These are phyloP conservation scores for Melanerpes formicivorus DNA, from an alignment of 2,113 vertebrate species.

Conservation along the genomic window DNA sequence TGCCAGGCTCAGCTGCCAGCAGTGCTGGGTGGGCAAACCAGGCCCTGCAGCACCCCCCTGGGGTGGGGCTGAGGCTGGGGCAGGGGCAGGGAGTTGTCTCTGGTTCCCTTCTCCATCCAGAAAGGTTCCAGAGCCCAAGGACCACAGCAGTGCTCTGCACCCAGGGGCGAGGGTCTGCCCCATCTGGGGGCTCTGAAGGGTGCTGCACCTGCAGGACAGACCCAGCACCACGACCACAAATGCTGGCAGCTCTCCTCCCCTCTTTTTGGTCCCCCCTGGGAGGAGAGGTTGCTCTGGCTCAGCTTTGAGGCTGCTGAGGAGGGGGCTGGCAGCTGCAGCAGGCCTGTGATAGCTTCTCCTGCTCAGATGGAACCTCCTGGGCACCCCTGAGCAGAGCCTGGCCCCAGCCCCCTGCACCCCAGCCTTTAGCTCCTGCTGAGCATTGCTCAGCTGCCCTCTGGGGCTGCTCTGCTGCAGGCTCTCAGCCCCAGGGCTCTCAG, in stretches of 20 bases:
- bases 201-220: not conserved
- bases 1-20: not conserved
- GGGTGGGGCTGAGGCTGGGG: not conserved
- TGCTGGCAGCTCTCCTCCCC: not conserved
- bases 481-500: too few relatives aligned
- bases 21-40: not conserved
- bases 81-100: not conserved
- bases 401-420: too few relatives aligned
- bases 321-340: not conserved
- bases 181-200: not conserved
- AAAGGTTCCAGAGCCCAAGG: not conserved
- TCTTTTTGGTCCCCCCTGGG: not conserved
- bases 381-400: too few relatives aligned
- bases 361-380: too few relatives aligned
- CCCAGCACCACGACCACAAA: fast-evolving
- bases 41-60: not conserved
- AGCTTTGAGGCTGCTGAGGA: not conserved
- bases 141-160: not conserved
- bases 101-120: not conserved
- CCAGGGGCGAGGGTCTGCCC: not conserved
- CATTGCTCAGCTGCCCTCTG: too few relatives aligned
- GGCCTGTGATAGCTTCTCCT: not conserved
- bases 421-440: too few relatives aligned
- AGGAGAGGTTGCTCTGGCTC: not conserved
- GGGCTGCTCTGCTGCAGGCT: too few relatives aligned